Evolutionary conservation across 2,888 invertebrate species (phyloP), one percentile per base, ranked within the genome.

Genomic region (Tenthredo livida): DNA sequence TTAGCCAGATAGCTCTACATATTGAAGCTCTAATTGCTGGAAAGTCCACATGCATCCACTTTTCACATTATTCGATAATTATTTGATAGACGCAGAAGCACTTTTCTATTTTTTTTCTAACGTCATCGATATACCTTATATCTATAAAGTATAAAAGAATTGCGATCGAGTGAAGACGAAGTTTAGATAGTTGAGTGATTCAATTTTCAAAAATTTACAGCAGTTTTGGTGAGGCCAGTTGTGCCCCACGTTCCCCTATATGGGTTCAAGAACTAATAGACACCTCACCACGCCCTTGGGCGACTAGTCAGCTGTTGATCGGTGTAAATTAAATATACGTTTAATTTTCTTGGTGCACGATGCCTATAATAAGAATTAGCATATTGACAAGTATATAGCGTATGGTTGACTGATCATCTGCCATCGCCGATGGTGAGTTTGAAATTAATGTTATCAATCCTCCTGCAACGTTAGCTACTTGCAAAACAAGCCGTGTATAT

Each of bases 291-390:
- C 50, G 54, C 54, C 77, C 47, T 54, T 77, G 54, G 77, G 54
- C 77, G 17, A 77, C 17, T 50, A 77, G 54, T 77, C 77, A 77
- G 77, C 77, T 77, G 50, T 77, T 77, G 77, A 73, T 43, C 73
- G 77, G n/a, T 77, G 50, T 33, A 77, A 54, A 77, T 77, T 77
- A 77, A 77, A 77, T 50, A 54, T 47, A 77, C 77, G 77, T 77
- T 77, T 54, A 77, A 50, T 50, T 54, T 77, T 77, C 77, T 77
- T 50, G 50, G 77, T 54, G 17, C 17, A 50, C 77, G 77, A 54
- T 50, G 54, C 77, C 77, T 77, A 29, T 77, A 77, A 77, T 77
- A 77, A 77, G 54, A 77, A 77, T 77, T 77, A 77, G 50, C 77
- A 77, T 77, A 77, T 77, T 77, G 47, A 77, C 50, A 77, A 33